Evolutionary conservation across 1,140 invertebrate genomes (phyloP).

Genomic region (Lerema accius): DNA sequence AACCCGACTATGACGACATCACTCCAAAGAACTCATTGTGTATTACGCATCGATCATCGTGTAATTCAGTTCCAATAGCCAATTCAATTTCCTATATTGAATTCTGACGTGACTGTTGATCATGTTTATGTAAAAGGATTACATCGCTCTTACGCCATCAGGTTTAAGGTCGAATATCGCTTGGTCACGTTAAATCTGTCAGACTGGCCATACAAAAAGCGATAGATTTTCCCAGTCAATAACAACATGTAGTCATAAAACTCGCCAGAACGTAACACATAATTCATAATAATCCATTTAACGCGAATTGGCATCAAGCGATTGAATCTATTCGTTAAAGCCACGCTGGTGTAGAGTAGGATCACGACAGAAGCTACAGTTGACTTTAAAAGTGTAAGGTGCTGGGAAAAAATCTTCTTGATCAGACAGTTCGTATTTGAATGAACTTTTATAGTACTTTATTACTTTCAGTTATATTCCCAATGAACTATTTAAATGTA

Average conservation of each 20-base stretch:
- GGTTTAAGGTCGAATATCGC: not conserved
- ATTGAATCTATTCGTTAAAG: constrained; percentile 39
- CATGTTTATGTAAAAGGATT: not conserved
- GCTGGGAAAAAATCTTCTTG: no score
- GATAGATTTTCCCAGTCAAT: constrained; percentile 36
- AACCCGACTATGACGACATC: not conserved
- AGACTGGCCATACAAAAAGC: constrained; percentile 20
- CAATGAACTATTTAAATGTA: no score
- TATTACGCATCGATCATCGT: constrained; percentile 22
- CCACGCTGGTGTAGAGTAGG: constrained; percentile 27
- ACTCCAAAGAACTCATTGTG: not conserved
- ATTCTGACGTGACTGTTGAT: constrained; percentile 26
- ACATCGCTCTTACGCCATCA: not conserved
- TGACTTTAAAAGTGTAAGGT: no score
- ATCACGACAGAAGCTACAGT: constrained; percentile 3
- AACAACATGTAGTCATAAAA: constrained; percentile 35
- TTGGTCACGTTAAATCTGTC: not conserved
- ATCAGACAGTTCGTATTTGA: no score
- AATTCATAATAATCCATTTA: constrained; percentile 43
- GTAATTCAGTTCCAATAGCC: constrained; percentile 31
- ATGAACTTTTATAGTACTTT: no score
- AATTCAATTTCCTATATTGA: constrained; percentile 33
- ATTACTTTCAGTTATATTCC: no score
- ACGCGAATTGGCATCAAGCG: constrained; percentile 40
- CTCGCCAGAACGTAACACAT: constrained; percentile 30